A percentile compares a stretch with the other conserved stretches of the same genome.
Conservation (phyloP, 2,113 vertebrate species). For the Lagenorhynchus albirostris region DNA sequence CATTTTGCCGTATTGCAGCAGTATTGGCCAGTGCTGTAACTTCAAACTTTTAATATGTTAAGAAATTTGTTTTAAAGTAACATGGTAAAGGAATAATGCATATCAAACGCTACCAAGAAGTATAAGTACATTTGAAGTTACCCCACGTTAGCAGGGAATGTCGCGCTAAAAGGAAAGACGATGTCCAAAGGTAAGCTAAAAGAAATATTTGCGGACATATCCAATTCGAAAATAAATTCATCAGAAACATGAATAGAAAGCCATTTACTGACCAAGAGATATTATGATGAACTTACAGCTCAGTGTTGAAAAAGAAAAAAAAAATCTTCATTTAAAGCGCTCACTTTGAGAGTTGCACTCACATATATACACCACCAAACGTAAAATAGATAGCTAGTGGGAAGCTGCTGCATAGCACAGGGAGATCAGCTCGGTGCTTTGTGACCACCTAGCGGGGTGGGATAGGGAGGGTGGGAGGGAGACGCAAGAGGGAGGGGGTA, state of each 20-base stretch:
- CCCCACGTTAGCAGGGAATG: background rate
- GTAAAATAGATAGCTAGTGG: too few species aligned
- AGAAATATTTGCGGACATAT: background rate
- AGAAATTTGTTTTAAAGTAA: background rate
- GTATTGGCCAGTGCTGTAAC: background rate
- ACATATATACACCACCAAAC: too few species aligned
- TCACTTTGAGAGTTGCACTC: conserved; percentile 81
- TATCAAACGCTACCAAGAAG: background rate
- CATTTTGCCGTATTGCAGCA: background rate
- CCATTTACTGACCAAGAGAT: background rate
- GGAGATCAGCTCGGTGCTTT: too few species aligned
- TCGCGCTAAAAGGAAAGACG: background rate
- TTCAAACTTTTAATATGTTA: background rate
- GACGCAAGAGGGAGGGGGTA: too few species aligned
- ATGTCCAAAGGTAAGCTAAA: background rate
- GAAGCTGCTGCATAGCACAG: too few species aligned
- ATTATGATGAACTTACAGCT: background rate
- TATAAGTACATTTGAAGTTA: background rate
- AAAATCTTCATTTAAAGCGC: background rate
- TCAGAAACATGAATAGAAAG: background rate
- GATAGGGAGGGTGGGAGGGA: too few species aligned
- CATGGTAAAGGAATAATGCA: background rate
- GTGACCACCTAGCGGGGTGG: too few species aligned
- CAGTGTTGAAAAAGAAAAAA: background rate
- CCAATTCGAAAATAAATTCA: background rate